Percentiles rank a stretch among this genome's conserved stretches.
phyloP scores from a whole-genome alignment of 2,113 vertebrate species.

The Tylochromis polylepis region DNA sequence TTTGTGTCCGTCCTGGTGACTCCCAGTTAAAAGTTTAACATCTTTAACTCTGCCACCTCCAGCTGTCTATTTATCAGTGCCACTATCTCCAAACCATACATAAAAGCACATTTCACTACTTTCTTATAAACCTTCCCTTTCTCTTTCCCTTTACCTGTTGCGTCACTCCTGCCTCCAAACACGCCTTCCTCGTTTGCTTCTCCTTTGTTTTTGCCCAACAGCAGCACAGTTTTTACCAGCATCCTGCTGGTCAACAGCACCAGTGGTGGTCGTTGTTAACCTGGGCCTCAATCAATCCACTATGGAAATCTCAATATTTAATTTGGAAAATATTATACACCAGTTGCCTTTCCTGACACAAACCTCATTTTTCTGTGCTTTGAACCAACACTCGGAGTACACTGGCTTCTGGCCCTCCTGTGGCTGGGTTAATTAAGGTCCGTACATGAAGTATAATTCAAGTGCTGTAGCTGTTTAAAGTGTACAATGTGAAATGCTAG shows the following conservation, averaged over 20 bases:
- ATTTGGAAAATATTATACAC: background rate
- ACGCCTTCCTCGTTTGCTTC: background rate
- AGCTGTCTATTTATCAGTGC: background rate
- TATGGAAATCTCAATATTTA: background rate
- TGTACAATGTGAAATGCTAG: background rate
- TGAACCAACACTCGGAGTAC: background rate
- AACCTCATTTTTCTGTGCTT: background rate
- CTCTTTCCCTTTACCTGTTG: background rate
- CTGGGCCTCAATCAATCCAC: background rate
- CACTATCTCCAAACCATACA: background rate
- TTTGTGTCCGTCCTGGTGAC: background rate
- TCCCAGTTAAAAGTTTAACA: background rate
- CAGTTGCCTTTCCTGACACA: background rate
- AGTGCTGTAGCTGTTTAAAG: background rate
- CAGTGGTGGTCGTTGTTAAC: background rate
- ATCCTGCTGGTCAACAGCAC: background rate
- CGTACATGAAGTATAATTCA: background rate
- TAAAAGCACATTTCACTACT: background rate
- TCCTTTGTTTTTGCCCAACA: background rate
- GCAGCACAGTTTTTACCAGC: background rate
- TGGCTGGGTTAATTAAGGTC: background rate
- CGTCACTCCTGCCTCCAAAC: background rate
- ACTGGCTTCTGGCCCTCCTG: background rate
- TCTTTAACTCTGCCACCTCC: accelerated
- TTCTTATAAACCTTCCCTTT: background rate